Evolutionary conservation across 2,888 invertebrate species (phyloP).

Genomic region (Molanna angustata): DNA sequence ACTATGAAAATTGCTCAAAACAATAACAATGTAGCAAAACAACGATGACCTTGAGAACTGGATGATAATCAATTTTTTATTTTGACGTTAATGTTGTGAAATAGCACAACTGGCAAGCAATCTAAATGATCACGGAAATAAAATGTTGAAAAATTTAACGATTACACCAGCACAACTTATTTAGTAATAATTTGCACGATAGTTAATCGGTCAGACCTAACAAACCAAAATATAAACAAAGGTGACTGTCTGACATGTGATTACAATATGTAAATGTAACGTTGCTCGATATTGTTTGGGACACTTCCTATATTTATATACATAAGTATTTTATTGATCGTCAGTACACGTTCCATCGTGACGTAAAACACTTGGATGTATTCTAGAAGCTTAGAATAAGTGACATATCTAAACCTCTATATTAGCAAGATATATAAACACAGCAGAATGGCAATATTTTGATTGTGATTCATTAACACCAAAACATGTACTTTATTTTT

Average conservation of each 20-base stretch:
- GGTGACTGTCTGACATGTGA: constrained; percentile 21
- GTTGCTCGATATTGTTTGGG: constrained; percentile 3
- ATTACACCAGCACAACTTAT: neutral
- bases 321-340: constrained; percentile 18
- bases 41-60: constrained; percentile 24
- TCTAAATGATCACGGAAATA: neutral
- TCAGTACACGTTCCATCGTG: constrained; percentile 23
- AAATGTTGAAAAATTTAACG: constrained; percentile 1
- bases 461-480: neutral
- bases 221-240: constrained; percentile 29
- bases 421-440: neutral
- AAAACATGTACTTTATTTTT: neutral
- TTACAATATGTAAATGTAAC: neutral
- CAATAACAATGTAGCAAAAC: constrained; percentile 24
- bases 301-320: constrained; percentile 13
- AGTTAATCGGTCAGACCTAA: neutral
- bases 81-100: neutral
- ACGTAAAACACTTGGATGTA: constrained; percentile 11
- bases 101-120: neutral
- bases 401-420: neutral
- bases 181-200: constrained; percentile 17
- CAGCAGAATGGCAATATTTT: too few relatives aligned
- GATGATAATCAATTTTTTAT: neutral
- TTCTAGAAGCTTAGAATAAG: constrained; percentile 13
- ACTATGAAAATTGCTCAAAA: constrained; percentile 11